Evolutionary conservation across 1,140 invertebrate genomes (phyloP), one percentile per base, ranked within the genome.

Genomic region (Lineus longissimus): DNA sequence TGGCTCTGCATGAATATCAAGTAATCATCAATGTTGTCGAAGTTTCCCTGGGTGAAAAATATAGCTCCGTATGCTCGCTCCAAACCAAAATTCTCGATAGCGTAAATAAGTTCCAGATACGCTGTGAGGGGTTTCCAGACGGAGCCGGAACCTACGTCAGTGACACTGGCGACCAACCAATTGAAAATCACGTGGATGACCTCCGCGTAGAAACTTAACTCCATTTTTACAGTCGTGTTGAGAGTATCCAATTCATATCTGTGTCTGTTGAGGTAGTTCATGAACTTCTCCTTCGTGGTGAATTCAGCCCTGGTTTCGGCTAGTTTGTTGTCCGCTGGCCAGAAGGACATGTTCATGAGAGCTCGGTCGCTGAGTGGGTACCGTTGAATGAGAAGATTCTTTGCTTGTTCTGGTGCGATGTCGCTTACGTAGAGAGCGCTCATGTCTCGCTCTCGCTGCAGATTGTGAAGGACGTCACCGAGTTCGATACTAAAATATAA

Each of bases 91-190:
- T 62, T 62, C 36, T 69, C 67, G 41, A 69, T 73, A 2, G 69
- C 65, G 0, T 70, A 58, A 13, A 71, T 66, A 17, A 70, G 63
- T 62, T 73, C 70, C 45, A 70, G 69, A 54, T 71, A 73, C 0
- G 73, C 73, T 0, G 73, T 71, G 7, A 75, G 54, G 17, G 60
- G 65, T 27, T 62, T 66, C 73, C 73, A 75, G 0, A 73, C 63
- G 36, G 66, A 65, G 11, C 70, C 70, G 0, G 73, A 70, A 41
- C 66, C 62, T 2, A 69, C 64, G 41, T 75, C 71, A 15, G 61
- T 60, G 17, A 73, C 61, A 1, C 67, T 56, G 11, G 69, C 67
- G 29, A 67, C 70, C 40, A 73, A 25, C 69, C 69, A 73, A 17
- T 65, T 62, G 29, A 71, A 61, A 30, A 73, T 63, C 1, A 69